A percentile compares a stretch with the other conserved stretches of the same genome.
These are phyloP conservation scores for Nesogale talazaci DNA, from an alignment of 2,113 vertebrate genomes.

Conservation along the genomic window DNA sequence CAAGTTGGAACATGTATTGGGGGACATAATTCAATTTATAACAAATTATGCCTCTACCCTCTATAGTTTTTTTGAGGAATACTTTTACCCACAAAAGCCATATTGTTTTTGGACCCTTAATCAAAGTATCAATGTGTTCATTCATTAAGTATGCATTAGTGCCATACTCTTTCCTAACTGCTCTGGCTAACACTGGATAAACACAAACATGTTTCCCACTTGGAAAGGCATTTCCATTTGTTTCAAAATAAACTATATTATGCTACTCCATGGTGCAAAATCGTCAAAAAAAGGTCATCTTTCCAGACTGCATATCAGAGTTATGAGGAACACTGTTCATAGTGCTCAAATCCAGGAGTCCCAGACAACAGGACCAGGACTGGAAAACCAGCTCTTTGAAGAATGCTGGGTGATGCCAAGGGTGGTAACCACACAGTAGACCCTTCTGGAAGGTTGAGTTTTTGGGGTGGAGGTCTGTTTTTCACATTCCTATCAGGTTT, in stretches of 20 bases:
- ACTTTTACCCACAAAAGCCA: neutral
- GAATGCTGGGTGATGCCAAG: neutral
- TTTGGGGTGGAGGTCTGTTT: no score
- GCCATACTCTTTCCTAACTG: no score
- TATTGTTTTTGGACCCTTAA: neutral
- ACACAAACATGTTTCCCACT: neutral
- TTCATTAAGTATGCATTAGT: neutral
- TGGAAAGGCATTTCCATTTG: neutral
- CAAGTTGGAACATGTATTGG: no score
- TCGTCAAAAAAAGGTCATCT: neutral
- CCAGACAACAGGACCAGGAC: neutral
- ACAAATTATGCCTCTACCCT: no score
- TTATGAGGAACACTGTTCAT: neutral
- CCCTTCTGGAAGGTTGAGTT: neutral
- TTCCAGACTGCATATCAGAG: neutral
- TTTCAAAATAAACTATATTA: neutral
- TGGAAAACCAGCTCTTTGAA: rapidly evolving
- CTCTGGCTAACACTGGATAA: neutral
- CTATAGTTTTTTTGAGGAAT: neutral
- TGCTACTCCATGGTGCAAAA: neutral
- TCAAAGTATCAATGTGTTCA: neutral
- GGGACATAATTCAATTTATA: no score
- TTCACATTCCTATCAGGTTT: neutral
- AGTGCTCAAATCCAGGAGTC: neutral
- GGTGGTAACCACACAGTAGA: neutral